Evolutionary conservation across 2,113 vertebrate genomes (phyloP).

Genomic region (Thermophis baileyi): DNA sequence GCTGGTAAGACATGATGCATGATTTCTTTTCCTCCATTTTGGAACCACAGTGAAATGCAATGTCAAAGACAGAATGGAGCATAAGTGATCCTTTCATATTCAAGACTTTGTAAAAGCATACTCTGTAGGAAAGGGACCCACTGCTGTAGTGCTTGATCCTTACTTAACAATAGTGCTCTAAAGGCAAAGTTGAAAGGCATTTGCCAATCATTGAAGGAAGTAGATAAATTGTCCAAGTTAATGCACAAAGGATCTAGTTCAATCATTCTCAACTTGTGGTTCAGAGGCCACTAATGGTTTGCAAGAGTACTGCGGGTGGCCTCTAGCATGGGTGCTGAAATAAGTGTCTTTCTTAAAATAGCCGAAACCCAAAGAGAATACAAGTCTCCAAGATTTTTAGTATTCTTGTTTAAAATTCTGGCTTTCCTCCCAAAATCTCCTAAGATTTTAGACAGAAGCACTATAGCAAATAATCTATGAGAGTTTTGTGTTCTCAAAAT

Average conservation of each 20-base stretch:
- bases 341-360: not conserved
- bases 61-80: not conserved
- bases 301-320: not conserved
- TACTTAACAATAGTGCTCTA: not conserved
- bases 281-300: not conserved
- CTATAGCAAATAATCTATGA: not conserved
- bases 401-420: not conserved
- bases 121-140: not conserved
- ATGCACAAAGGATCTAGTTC: not conserved
- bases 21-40: not conserved
- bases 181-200: not conserved
- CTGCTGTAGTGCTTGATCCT: not conserved
- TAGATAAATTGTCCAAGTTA: not conserved
- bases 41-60: not conserved
- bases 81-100: too few species aligned
- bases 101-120: too few species aligned
- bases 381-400: not conserved
- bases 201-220: not conserved
- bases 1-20: not conserved
- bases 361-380: not conserved
- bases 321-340: not conserved
- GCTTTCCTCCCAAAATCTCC: not conserved
- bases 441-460: not conserved
- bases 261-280: not conserved
- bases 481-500: not conserved